phyloP scores from a whole-genome alignment of 2,797 vertebrate species.

The Coregonus suidteri region DNA sequence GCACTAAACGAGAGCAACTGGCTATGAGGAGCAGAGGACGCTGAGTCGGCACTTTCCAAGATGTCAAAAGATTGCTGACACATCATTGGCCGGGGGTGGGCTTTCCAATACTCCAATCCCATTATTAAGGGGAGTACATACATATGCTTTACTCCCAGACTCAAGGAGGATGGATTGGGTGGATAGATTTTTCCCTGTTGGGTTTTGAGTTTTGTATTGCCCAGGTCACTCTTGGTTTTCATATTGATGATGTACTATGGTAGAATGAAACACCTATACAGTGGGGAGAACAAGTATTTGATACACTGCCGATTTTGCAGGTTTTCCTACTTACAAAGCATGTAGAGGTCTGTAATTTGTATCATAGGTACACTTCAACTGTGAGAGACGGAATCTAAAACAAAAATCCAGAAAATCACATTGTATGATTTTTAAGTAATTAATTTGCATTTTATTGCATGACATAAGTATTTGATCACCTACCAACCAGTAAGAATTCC shows the following conservation, averaged over 20 bases:
- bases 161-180: background rate
- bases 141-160: conserved; percentile 16
- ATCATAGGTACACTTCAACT: no score
- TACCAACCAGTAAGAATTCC: no score
- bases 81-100: conserved; percentile 26
- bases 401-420: no score
- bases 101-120: conserved; percentile 27
- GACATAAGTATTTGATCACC: no score
- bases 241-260: background rate
- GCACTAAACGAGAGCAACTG: background rate
- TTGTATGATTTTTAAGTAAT: no score
- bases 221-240: conserved; percentile 1
- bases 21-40: conserved; percentile 4
- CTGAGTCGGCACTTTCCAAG: conserved; percentile 28
- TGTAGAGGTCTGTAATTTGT: no score
- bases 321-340: no score
- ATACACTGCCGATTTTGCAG: no score
- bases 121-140: conserved; percentile 32
- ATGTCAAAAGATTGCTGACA: conserved; percentile 45
- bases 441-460: no score
- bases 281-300: no score
- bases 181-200: conserved; percentile 18
- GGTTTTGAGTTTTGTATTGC: background rate
- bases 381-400: no score
- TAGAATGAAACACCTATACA: no score